Percentiles rank a stretch among this genome's conserved stretches.
These are phyloP conservation scores for Rhagonycha lutea DNA, from an alignment of 2,888 invertebrate genomes.

Conservation along the genomic window DNA sequence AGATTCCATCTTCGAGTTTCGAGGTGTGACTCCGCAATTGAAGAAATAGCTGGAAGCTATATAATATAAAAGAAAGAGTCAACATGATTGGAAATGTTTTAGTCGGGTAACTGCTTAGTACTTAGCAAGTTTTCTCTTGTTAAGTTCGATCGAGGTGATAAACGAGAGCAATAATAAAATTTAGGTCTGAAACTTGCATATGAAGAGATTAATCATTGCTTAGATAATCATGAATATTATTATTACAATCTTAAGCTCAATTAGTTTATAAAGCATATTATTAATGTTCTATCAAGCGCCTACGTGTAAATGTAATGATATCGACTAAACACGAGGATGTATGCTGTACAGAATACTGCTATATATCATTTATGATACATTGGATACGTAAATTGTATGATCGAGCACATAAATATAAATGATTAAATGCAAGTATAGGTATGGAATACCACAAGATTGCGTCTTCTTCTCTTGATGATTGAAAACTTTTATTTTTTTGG, in stretches of 20 bases:
- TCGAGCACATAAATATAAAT: background rate
- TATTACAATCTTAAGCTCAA: background rate
- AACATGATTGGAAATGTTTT: background rate
- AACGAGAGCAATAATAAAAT: background rate
- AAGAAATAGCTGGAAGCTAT: background rate
- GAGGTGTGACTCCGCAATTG: background rate
- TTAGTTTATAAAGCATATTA: background rate
- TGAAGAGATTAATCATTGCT: background rate
- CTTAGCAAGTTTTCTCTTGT: background rate
- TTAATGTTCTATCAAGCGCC: background rate
- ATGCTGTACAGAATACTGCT: background rate
- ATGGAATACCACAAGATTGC: background rate
- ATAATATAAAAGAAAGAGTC: background rate
- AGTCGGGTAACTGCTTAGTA: background rate
- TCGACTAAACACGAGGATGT: conserved; percentile 2
- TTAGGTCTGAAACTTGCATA: background rate
- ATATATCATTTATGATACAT: conserved; percentile 24
- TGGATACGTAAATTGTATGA: conserved; percentile 5
- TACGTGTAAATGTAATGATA: conserved; percentile 17
- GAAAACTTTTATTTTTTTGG: background rate
- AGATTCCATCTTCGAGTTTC: background rate
- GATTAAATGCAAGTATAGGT: background rate
- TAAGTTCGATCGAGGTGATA: background rate
- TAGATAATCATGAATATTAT: background rate
- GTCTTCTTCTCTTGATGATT: background rate